These are phyloP conservation scores for Galaxea fascicularis DNA, from an alignment of 92 coral and sea anemone species.

Conservation along the genomic window DNA sequence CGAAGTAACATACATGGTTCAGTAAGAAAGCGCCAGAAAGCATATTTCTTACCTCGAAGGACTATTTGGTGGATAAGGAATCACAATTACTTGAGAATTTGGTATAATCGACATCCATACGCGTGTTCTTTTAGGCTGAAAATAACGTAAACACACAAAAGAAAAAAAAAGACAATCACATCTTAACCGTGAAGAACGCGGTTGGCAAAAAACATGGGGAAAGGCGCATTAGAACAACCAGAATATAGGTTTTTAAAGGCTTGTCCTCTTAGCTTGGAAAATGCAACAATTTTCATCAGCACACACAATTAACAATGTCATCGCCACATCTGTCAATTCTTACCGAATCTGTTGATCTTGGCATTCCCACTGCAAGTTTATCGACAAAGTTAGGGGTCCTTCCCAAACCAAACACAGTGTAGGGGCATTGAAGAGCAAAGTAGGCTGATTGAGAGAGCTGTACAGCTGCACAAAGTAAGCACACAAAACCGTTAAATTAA, in stretches of 20 bases:
- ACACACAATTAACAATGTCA: no score
- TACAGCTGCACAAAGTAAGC: conserved; percentile 66
- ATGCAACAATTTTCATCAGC: no score
- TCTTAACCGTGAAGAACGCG: no score
- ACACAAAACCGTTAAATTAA: not conserved
- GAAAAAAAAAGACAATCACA: not conserved
- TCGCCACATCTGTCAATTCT: conserved; percentile 25
- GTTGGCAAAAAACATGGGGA: no score
- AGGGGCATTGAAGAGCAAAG: conserved; percentile 95
- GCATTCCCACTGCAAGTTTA: conserved; percentile 83
- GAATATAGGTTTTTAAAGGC: no score
- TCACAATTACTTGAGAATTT: conserved; percentile 94
- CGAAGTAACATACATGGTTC: no score
- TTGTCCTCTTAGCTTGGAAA: no score
- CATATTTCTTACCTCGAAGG: conserved; percentile 74
- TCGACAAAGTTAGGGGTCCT: conserved; percentile 96
- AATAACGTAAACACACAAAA: conserved; percentile 4
- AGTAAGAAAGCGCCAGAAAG: not conserved
- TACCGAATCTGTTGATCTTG: conserved; percentile 80
- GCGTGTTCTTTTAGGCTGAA: conserved; percentile 81
- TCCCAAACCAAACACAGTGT: conserved; percentile 93
- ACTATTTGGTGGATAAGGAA: conserved; percentile 90
- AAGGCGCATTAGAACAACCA: no score
- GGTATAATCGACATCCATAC: conserved; percentile 93
- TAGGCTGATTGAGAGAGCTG: conserved; percentile 97